Evolutionary conservation across 2,888 invertebrate genomes (phyloP).

Genomic region (Spialia ferax): DNA sequence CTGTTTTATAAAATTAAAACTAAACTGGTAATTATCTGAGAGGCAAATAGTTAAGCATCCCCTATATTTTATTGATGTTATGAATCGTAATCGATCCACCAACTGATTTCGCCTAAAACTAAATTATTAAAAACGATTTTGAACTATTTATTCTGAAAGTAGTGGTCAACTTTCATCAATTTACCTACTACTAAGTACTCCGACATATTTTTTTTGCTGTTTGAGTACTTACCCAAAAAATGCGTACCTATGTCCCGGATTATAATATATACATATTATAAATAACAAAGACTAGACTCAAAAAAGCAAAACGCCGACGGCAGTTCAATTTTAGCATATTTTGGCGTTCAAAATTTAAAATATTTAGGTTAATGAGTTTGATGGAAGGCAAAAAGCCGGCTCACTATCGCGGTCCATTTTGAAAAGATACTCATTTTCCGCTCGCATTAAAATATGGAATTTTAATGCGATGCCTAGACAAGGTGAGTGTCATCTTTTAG

Average conservation of each 20-base stretch:
- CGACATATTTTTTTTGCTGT: too few species aligned
- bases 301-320: background rate
- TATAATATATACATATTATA: background rate
- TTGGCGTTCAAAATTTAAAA: conserved; percentile 20
- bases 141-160: too few species aligned
- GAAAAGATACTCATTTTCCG: conserved; percentile 26
- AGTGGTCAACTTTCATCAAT: too few species aligned
- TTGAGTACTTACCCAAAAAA: too few species aligned
- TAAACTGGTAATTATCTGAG: too few species aligned
- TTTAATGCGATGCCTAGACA: conserved; percentile 12
- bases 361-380: conserved; percentile 30
- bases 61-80: too few species aligned
- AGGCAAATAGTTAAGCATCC: too few species aligned
- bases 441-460: conserved; percentile 21
- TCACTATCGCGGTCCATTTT: conserved; percentile 4
- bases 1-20: too few species aligned
- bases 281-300: background rate
- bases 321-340: conserved; percentile 5
- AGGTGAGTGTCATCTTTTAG: background rate
- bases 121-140: too few species aligned
- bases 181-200: too few species aligned
- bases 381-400: conserved; percentile 1
- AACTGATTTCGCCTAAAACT: too few species aligned
- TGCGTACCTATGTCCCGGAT: background rate
- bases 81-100: too few species aligned